These are phyloP conservation scores for Drosophila macrospina DNA, from an alignment of 2,888 invertebrate genomes.

Conservation along the genomic window DNA sequence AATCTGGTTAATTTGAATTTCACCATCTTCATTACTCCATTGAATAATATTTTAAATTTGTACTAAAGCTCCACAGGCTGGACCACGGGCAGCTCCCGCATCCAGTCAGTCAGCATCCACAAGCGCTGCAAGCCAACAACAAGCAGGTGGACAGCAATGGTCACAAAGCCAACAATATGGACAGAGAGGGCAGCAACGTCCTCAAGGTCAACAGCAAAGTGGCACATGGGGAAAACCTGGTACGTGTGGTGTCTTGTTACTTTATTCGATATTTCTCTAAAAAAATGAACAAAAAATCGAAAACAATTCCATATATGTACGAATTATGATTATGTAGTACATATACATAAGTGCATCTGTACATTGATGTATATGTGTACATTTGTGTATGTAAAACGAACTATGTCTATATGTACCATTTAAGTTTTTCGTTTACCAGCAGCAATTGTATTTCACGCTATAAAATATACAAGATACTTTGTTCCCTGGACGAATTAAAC, in stretches of 20 bases:
- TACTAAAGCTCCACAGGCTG: conserved; percentile 4
- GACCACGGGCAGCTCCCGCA: conserved; percentile 8
- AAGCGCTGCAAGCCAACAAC: conserved; percentile 12
- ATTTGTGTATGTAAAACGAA: conserved; percentile 31
- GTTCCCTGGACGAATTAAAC: conserved; percentile 59
- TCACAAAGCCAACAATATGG: too few species aligned
- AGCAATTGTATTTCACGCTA: conserved; percentile 13
- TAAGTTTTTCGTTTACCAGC: conserved; percentile 68
- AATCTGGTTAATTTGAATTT: too few species aligned
- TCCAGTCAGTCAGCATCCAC: conserved; percentile 13
- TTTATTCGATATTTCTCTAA: conserved; percentile 77
- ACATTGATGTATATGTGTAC: conserved; percentile 6
- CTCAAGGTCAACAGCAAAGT: too few species aligned
- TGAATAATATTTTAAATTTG: neutral
- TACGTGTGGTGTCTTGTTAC: conserved; percentile 60
- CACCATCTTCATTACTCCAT: neutral
- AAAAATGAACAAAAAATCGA: conserved; percentile 35
- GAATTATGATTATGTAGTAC: conserved; percentile 48
- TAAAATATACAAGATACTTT: conserved; percentile 17
- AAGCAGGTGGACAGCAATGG: conserved; percentile 8
- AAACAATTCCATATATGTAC: conserved; percentile 68
- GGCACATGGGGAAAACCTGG: too few species aligned
- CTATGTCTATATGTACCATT: conserved; percentile 70
- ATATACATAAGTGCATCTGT: neutral
- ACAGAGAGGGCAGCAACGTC: too few species aligned